Conservation (phyloP, 2,113 vertebrate genomes). For the Platichthys stellatus region DNA sequence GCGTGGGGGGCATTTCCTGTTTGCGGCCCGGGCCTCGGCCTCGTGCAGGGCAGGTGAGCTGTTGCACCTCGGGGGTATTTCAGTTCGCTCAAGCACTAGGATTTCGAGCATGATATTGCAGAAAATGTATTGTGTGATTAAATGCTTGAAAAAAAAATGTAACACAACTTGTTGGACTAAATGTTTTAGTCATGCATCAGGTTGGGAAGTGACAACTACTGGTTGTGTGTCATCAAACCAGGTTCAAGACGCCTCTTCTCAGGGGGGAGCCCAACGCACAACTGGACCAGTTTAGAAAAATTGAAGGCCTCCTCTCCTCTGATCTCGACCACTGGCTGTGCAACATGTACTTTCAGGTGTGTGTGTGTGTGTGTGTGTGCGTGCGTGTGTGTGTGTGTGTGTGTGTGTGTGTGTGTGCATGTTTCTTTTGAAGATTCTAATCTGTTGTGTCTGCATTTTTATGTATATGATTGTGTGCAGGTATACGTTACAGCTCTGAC, state of each 20-base stretch:
- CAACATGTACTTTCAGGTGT: slow-evolving; percentile 96
- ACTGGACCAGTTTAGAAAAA: slow-evolving; percentile 86
- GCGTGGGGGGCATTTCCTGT: slow-evolving; percentile 92
- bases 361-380: slow-evolving; percentile 1
- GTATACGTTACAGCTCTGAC: neutral
- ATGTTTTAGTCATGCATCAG: neutral
- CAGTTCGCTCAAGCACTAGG: neutral
- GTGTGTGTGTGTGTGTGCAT: neutral
- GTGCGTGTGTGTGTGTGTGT: no score
- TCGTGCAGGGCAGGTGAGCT: slow-evolving; percentile 84
- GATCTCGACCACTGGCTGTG: slow-evolving; percentile 94
- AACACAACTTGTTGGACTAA: no score
- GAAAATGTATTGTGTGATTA: no score
- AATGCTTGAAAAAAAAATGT: no score
- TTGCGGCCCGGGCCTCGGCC: slow-evolving; percentile 80
- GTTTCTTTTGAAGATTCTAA: slow-evolving; percentile 3
- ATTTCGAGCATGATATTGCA: neutral
- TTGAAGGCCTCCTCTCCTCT: slow-evolving; percentile 86
- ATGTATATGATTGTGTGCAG: slow-evolving; percentile 49
- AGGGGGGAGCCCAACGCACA: slow-evolving; percentile 82
- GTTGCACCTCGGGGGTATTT: neutral
- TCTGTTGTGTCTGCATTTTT: neutral
- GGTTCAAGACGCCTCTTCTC: slow-evolving; percentile 90
- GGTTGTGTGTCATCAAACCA: slow-evolving; percentile 31
- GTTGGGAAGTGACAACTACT: neutral